Conservation (phyloP, 2,797 vertebrate genomes). For the Rhyacichthys aspro region DNA sequence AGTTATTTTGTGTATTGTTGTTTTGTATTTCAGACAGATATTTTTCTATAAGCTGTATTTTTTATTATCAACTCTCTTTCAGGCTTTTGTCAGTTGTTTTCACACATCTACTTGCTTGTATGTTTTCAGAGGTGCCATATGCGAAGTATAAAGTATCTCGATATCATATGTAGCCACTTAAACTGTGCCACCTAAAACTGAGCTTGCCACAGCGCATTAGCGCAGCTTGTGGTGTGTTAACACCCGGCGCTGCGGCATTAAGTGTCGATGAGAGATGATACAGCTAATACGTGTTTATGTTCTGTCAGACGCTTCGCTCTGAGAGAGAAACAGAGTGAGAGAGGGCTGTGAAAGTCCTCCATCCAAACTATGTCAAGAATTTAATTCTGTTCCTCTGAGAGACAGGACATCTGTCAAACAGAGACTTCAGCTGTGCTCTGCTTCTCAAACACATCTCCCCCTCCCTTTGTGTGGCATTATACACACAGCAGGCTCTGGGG, state of each 20-base stretch:
- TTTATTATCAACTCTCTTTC: too few relatives aligned
- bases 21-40: too few relatives aligned
- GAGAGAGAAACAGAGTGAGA: conserved; percentile 5
- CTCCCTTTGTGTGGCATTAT: conserved; percentile 6
- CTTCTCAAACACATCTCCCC: conserved; percentile 28
- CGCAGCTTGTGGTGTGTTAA: conserved; percentile 59
- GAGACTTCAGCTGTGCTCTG: conserved; percentile 64
- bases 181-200: conserved; percentile 24
- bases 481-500: background rate
- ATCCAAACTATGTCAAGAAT: conserved; percentile 68
- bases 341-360: conserved; percentile 55
- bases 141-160: too few relatives aligned
- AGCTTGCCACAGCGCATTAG: conserved; percentile 49
- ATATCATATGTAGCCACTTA: background rate
- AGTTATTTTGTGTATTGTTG: too few relatives aligned
- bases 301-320: conserved; percentile 48
- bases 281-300: conserved; percentile 69
- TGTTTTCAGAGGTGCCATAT: too few relatives aligned
- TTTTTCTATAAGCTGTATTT: too few relatives aligned
- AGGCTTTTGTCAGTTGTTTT: too few relatives aligned
- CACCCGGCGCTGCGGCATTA: conserved; percentile 53
- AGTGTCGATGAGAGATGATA: conserved; percentile 64
- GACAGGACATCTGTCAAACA: conserved; percentile 61
- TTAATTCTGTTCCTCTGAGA: conserved; percentile 53
- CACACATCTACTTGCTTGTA: too few relatives aligned